These are phyloP conservation scores for Monochamus alternatus DNA, from an alignment of 2,888 invertebrate species.

Conservation along the genomic window DNA sequence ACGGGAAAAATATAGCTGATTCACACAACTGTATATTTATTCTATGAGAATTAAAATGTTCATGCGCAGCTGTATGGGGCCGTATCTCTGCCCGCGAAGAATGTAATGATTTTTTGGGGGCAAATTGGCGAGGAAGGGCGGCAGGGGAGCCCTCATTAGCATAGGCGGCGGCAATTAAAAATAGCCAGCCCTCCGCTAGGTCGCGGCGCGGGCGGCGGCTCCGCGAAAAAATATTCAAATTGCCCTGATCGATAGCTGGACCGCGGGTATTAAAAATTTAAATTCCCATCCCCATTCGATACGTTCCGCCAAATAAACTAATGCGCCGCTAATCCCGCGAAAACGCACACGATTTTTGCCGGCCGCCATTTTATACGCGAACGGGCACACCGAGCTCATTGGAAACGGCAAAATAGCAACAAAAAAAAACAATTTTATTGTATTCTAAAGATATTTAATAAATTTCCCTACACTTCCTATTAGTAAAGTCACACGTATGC, in stretches of 20 bases:
- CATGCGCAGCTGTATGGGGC: constrained; percentile 63
- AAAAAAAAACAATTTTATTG: no score
- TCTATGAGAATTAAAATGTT: constrained; percentile 71
- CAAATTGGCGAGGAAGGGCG: constrained; percentile 74
- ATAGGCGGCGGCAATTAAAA: constrained; percentile 64
- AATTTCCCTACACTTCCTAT: no score
- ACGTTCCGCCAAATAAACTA: no score
- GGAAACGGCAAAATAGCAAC: no score
- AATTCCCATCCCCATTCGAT: neutral
- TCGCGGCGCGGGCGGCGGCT: neutral
- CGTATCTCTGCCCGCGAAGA: constrained; percentile 13
- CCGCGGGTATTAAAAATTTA: neutral
- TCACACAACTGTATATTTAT: constrained; percentile 68
- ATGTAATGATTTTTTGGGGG: constrained; percentile 87
- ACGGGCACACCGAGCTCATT: no score
- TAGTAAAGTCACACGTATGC: no score
- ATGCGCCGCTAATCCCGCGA: no score
- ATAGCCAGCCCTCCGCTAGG: constrained; percentile 37
- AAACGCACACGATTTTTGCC: no score
- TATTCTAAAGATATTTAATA: no score
- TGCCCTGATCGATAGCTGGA: constrained; percentile 9
- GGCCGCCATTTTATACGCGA: no score
- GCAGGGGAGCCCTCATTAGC: constrained; percentile 70
- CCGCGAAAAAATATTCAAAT: constrained; percentile 1
- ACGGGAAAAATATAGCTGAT: constrained; percentile 71